These are phyloP conservation scores for Dicycla oo DNA, from an alignment of 2,888 invertebrate species.

Conservation along the genomic window DNA sequence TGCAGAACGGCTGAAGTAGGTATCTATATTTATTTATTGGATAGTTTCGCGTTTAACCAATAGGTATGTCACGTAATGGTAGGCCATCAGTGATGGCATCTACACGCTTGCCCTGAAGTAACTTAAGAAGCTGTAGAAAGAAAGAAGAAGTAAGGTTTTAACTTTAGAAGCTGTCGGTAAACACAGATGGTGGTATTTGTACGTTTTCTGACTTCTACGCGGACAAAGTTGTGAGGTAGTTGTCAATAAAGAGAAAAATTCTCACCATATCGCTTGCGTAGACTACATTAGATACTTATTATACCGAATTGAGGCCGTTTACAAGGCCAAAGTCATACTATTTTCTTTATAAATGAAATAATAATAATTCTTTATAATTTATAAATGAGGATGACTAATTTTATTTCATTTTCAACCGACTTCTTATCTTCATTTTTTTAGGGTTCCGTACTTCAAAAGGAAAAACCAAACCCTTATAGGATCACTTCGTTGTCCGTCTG, in stretches of 20 bases:
- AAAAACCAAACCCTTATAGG: too few relatives aligned
- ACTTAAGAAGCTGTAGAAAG: neutral
- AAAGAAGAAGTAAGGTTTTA: neutral
- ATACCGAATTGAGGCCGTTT: neutral
- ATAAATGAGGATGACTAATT: neutral
- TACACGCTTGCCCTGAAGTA: neutral
- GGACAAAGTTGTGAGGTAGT: neutral
- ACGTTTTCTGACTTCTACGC: too few relatives aligned
- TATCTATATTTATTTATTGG: too few relatives aligned
- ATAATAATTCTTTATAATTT: too few relatives aligned
- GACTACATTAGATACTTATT: neutral
- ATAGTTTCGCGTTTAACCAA: neutral
- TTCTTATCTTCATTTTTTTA: neutral
- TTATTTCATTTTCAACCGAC: neutral
- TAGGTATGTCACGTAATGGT: neutral
- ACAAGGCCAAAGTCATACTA: neutral
- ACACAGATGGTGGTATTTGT: neutral
- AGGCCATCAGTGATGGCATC: neutral
- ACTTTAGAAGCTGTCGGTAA: neutral
- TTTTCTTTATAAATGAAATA: conserved; percentile 1
- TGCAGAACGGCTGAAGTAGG: neutral
- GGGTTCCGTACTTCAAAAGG: too few relatives aligned
- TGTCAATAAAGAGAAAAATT: neutral
- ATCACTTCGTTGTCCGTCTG: too few relatives aligned
- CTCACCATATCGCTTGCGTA: neutral